phyloP scores from a whole-genome alignment of 2,888 invertebrate genomes.

The Ceratothoa steindachneri region DNA sequence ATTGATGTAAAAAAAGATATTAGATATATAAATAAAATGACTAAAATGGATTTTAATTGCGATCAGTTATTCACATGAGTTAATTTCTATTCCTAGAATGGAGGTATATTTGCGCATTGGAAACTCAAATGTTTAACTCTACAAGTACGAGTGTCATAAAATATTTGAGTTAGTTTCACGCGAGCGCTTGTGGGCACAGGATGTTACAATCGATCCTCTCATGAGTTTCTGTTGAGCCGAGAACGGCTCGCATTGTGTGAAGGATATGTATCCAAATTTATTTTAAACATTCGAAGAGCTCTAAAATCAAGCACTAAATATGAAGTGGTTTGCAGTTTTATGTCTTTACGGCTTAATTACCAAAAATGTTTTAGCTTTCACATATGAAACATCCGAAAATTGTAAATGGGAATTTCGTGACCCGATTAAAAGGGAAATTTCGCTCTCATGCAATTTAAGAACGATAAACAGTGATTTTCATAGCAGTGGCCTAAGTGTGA shows the following conservation, averaged over 20 bases:
- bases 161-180: neutral
- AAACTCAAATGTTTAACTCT: neutral
- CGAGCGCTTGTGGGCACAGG: neutral
- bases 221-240: neutral
- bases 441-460: constrained; percentile 71
- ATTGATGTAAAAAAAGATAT: too few species aligned
- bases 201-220: neutral
- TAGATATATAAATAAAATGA: too few species aligned
- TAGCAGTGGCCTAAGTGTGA: constrained; percentile 81
- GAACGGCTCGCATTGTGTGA: neutral
- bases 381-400: constrained; percentile 40
- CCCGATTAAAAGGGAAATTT: constrained; percentile 60
- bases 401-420: constrained; percentile 41
- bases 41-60: too few species aligned
- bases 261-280: too few species aligned
- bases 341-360: neutral
- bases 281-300: neutral
- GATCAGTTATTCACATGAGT: neutral
- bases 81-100: neutral
- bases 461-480: constrained; percentile 82
- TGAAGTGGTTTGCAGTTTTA: constrained; percentile 1
- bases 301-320: neutral
- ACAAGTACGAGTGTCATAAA: neutral
- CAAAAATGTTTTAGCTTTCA: constrained; percentile 15
- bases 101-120: neutral